These are phyloP conservation scores for Porites australiensis DNA, from an alignment of 64 coral and sea anemone genomes.

Conservation along the genomic window DNA sequence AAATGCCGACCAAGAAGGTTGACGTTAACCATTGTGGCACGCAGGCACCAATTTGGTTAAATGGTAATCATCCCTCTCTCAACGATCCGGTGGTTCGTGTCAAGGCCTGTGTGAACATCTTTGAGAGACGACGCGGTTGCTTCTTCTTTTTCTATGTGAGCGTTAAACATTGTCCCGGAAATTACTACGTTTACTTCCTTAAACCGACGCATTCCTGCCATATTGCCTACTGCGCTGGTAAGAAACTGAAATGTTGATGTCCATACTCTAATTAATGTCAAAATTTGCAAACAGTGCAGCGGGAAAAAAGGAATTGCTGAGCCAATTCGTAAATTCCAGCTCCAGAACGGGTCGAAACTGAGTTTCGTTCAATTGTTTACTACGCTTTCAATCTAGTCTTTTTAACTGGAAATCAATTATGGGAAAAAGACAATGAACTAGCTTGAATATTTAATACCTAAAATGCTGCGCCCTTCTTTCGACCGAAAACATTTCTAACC, in stretches of 20 bases:
- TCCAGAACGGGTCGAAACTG: no score
- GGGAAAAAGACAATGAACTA: no score
- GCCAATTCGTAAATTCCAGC: no score
- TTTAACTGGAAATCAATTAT: no score
- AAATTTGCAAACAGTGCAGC: no score
- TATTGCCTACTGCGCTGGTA: conserved; percentile 73
- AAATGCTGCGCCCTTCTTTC: no score
- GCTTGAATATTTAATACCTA: no score
- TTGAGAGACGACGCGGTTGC: neutral
- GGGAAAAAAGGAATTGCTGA: no score
- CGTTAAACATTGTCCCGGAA: conserved; percentile 27
- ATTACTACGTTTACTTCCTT: conserved; percentile 65
- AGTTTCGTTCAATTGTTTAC: no score
- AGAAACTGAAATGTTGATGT: neutral
- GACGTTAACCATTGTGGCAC: conserved; percentile 16
- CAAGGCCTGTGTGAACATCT: neutral
- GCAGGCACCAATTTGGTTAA: conserved; percentile 61
- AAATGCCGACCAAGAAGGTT: conserved; percentile 24
- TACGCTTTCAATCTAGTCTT: no score
- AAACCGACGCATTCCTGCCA: conserved; percentile 1
- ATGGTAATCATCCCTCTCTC: neutral
- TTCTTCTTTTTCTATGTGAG: neutral
- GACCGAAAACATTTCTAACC: no score
- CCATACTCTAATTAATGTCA: no score
- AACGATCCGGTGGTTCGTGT: neutral